Base-by-base conservation (phyloP, 2,888 invertebrate species). In the Mactromeris polynyma region DNA sequence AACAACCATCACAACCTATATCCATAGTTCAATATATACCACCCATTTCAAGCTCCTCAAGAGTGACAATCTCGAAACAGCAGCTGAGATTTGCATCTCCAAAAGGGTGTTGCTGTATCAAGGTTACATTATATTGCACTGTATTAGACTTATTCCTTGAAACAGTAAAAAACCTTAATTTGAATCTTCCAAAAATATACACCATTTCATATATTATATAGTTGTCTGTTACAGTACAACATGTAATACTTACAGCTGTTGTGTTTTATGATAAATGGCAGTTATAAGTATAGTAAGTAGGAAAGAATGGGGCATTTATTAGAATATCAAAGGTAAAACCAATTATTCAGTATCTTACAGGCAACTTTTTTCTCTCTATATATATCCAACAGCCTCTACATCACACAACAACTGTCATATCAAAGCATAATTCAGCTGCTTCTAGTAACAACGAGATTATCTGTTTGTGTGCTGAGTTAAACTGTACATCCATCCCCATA, bases 241-340 rank as follows among this genome's bases (percentile, higher is more conserved):
- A 51, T 17, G 2, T n/a, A 9, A 11, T 9, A 14, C 17, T 9
- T 46, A 17, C 14, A 46, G 46, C 1, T 46, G 46, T 7, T 9
- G 17, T 46, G 46, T 1, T 46, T 17, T 17, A 46, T 46, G 11
- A 46, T 46, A 17, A 46, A 46, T 46, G 46, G 46, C 46, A 46
- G 46, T 46, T 17, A 46, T 46, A 46, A 17, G 11, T 11, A 14
- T 46, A 46, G 46, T 46, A 46, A 26, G 58, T 26, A 64, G 26
- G n/a, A 64, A 64, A 64, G 58, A 64, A 64, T n/a, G 33, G 73
- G 11, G 73, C 73, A 33, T 73, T 73, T 73, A 73, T 73, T 33
- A 33, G 14, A 14, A 36, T 33, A 36, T 2, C 17, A 14, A 36
- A 36, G 73, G 73, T 73, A 73, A 73, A 19, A 33, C n/a, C 4